phyloP scores from a whole-genome alignment of 1,140 invertebrate genomes.

The Eueides isabella region DNA sequence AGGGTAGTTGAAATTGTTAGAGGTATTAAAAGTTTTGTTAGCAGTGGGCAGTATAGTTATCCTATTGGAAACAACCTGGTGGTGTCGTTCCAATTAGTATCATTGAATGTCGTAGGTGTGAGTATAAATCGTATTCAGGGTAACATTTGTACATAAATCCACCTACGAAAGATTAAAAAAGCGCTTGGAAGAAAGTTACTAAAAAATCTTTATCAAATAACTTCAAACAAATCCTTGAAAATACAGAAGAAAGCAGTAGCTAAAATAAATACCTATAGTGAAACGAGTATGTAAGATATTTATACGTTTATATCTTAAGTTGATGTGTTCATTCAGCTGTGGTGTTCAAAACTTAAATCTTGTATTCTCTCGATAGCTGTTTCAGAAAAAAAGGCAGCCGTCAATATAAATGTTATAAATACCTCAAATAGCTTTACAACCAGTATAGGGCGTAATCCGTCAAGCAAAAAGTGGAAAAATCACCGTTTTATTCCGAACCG shows the following conservation, averaged over 20 bases:
- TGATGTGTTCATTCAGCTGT: not conserved
- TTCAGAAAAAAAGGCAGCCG: not conserved
- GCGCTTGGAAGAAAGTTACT: no score
- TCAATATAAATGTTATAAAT: not conserved
- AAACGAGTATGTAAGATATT: not conserved
- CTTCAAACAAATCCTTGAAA: no score
- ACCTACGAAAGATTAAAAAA: no score
- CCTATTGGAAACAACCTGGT: not conserved
- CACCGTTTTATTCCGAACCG: constrained; percentile 18
- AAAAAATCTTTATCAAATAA: no score
- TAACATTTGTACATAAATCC: not conserved
- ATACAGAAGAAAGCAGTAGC: not conserved
- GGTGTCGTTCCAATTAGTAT: not conserved
- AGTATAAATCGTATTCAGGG: not conserved
- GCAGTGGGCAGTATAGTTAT: not conserved
- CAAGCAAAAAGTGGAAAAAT: constrained; percentile 20
- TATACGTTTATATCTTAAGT: not conserved
- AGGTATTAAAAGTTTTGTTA: not conserved
- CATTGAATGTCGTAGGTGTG: not conserved
- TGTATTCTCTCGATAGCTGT: not conserved
- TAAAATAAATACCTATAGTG: not conserved
- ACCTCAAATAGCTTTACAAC: not conserved
- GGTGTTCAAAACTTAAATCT: not conserved
- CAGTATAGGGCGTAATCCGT: constrained; percentile 13
- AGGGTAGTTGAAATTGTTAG: not conserved